Conservation (phyloP, 1,140 invertebrate genomes). For the Zaprionus camerounensis region DNA sequence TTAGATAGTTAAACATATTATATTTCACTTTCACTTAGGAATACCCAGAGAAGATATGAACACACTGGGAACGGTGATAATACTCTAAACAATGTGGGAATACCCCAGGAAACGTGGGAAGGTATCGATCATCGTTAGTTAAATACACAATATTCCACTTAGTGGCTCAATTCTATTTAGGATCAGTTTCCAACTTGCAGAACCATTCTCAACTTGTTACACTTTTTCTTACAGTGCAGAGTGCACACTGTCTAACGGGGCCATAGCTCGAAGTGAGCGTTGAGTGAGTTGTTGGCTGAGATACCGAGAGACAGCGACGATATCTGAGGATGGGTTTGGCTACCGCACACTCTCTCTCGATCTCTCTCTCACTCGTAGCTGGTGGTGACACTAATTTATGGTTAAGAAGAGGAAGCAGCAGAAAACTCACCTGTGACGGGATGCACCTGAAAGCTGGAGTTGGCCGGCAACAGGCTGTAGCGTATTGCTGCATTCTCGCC, state of each 20-base stretch:
- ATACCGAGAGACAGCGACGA: neutral
- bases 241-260: slow-evolving; percentile 15
- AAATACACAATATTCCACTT: too few species aligned
- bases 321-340: neutral
- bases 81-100: too few species aligned
- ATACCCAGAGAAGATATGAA: too few species aligned
- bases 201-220: neutral
- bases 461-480: slow-evolving; percentile 91
- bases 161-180: too few species aligned
- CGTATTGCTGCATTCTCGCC: slow-evolving; percentile 93
- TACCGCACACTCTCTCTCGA: neutral
- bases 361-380: neutral
- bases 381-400: slow-evolving; percentile 76
- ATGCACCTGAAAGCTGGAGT: slow-evolving; percentile 94
- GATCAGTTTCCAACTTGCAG: too few species aligned
- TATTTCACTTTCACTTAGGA: too few species aligned
- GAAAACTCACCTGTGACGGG: slow-evolving; percentile 90
- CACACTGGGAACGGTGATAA: too few species aligned
- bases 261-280: slow-evolving; percentile 6
- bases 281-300: slow-evolving; percentile 29
- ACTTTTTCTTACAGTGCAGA: neutral
- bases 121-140: too few species aligned
- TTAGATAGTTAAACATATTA: too few species aligned
- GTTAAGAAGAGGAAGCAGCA: slow-evolving; percentile 56
- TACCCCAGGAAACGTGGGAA: too few species aligned